A percentile compares a stretch with the other conserved stretches of the same genome.
Conservation (phyloP, 2,888 invertebrate species). For the Dasysyrphus albostriatus region DNA sequence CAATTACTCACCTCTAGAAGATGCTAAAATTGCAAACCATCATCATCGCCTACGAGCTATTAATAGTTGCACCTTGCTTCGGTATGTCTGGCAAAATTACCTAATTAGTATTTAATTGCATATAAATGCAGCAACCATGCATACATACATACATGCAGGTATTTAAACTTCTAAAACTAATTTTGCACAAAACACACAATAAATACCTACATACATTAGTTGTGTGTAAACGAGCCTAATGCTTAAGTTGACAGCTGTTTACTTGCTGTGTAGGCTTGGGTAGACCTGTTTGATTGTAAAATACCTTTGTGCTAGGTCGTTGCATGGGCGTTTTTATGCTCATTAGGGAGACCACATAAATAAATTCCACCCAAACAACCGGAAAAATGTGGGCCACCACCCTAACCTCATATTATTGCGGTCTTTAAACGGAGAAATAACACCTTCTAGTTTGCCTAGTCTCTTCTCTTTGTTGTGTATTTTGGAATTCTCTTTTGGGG, state of each 20-base stretch:
- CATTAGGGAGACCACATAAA: slow-evolving; percentile 20
- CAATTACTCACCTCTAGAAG: slow-evolving; percentile 12
- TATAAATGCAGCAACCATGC: slow-evolving; percentile 8
- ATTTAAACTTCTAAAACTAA: background rate
- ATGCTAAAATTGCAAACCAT: slow-evolving; percentile 12
- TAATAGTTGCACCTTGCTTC: slow-evolving; percentile 15
- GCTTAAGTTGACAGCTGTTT: slow-evolving; percentile 18
- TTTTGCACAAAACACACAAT: background rate
- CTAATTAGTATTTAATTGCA: slow-evolving; percentile 71
- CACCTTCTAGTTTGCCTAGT: background rate
- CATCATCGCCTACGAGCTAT: background rate
- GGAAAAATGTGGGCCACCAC: slow-evolving; percentile 36
- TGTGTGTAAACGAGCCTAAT: background rate
- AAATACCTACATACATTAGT: too few relatives aligned
- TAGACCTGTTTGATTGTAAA: slow-evolving; percentile 56
- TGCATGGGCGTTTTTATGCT: slow-evolving; percentile 39
- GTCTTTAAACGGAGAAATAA: background rate
- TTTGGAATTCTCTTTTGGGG: background rate
- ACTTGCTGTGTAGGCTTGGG: slow-evolving; percentile 33
- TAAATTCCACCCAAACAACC: slow-evolving; percentile 9
- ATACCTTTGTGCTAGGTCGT: slow-evolving; percentile 51
- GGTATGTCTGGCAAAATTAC: slow-evolving; percentile 34
- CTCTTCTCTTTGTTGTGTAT: background rate
- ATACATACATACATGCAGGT: slow-evolving; percentile 10
- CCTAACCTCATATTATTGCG: slow-evolving; percentile 7